Evolutionary conservation across 2,797 vertebrate species (phyloP), one percentile per base, ranked within the genome.

Genomic region (Syngnathus acus): DNA sequence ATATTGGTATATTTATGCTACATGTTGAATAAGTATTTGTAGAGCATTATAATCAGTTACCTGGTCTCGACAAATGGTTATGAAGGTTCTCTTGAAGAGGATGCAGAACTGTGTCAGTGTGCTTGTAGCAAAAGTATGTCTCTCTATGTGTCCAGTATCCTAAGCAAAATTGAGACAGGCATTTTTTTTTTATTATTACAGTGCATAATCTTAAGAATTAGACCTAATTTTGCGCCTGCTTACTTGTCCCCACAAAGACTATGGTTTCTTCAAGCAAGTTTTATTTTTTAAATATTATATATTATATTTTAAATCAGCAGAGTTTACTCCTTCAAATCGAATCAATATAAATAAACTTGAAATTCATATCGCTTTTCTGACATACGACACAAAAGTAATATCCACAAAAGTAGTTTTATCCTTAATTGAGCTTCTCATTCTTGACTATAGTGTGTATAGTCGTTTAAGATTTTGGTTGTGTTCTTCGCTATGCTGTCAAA

Each of bases 51-150:
- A 21, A 53, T 53, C 16, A 3, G 4, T 67, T 80, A 96, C 95
- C 90, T 93, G 94, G 80, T 98, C 96, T 85, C 96, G 89, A 43
- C 95, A 91, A 82, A 94, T 96, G 63, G 92, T 95, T 69, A 95
- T 77, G 66, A 97, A 93, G n/a, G 93, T 95, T 83, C 95, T 93
- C 79, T 93, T 93, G 91, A 98, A 96, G 80, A 98, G 94, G 83
- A 98, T 95, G 72, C 92, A 93, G 86, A 98, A 97, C 89, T 98
- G 96, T 9, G 93, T 95, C 42, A 92, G 80, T 47, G 93, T 93
- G 81, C 92, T 96, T 67, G 94, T 97, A 64, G 94, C 92, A 72
- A 98, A 98, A 0, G 93, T 93, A 79, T 94, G 93, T 54, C 92
- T 96, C 82, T 96, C 94, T 0, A 92, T 88, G 70, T 92, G 87